A percentile compares a stretch with the other conserved stretches of the same genome.
Evolutionary conservation across 1,140 invertebrate genomes (phyloP).

Genomic region (Berghia stephanieae): DNA sequence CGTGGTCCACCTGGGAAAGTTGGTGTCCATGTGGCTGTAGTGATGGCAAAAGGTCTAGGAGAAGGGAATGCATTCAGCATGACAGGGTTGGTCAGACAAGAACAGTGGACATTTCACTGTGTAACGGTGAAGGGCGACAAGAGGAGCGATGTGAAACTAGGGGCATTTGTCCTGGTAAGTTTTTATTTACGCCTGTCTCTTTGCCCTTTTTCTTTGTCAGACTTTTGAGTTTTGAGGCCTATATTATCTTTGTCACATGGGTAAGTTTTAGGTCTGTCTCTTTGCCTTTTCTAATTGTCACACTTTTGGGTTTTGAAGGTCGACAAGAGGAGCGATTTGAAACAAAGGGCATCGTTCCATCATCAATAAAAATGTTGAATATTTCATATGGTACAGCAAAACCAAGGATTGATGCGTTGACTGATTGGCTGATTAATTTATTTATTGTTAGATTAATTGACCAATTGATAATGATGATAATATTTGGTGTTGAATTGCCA

Average conservation of each 20-base stretch:
- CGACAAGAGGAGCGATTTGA: background rate
- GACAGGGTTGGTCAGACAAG: background rate
- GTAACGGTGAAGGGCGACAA: background rate
- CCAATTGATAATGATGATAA: too few species aligned
- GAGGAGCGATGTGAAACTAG: background rate
- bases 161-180: background rate
- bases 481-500: too few species aligned
- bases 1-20: background rate
- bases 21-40: slow-evolving; percentile 17
- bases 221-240: background rate
- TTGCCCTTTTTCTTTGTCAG: background rate
- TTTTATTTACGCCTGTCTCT: background rate
- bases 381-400: too few species aligned
- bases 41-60: background rate
- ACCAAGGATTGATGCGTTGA: too few species aligned
- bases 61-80: background rate
- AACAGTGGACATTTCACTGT: background rate
- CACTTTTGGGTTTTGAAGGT: background rate
- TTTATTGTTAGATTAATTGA: too few species aligned
- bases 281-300: background rate
- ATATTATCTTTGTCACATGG: background rate
- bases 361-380: too few species aligned
- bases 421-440: too few species aligned
- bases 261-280: background rate
- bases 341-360: too few species aligned